phyloP scores from a whole-genome alignment of 1,140 invertebrate genomes.

The Trinorchestia longiramus region DNA sequence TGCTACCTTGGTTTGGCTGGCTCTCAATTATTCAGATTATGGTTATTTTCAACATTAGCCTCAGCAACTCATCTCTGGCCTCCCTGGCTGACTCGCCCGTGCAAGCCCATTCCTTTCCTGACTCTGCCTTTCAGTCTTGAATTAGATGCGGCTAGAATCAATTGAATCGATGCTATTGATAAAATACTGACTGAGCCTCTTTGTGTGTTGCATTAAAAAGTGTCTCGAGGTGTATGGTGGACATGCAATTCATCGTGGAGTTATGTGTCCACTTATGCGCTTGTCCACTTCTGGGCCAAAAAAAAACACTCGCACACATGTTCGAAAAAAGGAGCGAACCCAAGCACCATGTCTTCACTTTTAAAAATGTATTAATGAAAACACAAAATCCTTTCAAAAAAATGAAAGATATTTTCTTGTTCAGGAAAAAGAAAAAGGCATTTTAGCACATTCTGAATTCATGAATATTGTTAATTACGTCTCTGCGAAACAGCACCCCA shows the following conservation, averaged over 20 bases:
- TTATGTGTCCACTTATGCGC: not conserved
- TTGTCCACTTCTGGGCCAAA: not conserved
- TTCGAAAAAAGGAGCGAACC: not conserved
- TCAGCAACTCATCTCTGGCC: slow-evolving; percentile 53
- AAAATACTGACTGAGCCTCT: not conserved
- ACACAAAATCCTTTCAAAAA: not conserved
- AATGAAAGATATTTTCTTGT: not conserved
- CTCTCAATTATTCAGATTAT: slow-evolving; percentile 55
- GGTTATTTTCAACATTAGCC: slow-evolving; percentile 55
- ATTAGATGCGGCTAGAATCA: slow-evolving; percentile 46
- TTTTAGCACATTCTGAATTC: not conserved
- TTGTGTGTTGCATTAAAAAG: slow-evolving; percentile 28
- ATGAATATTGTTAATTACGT: not conserved
- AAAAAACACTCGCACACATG: no score
- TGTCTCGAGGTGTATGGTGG: not conserved
- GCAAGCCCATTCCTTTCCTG: slow-evolving; percentile 33
- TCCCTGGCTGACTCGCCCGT: slow-evolving; percentile 48
- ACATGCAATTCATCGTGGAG: not conserved
- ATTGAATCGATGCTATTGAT: slow-evolving; percentile 47
- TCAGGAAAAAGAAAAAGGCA: not conserved
- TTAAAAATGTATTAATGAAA: not conserved
- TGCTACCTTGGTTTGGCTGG: slow-evolving; percentile 54
- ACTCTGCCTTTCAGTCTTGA: slow-evolving; percentile 46
- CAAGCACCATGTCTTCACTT: not conserved
- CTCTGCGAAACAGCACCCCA: not conserved